Percentiles rank a stretch among this genome's conserved stretches.
These are phyloP conservation scores for Polypedilum vanderplanki DNA, from an alignment of 1,140 invertebrate species.

Conservation along the genomic window DNA sequence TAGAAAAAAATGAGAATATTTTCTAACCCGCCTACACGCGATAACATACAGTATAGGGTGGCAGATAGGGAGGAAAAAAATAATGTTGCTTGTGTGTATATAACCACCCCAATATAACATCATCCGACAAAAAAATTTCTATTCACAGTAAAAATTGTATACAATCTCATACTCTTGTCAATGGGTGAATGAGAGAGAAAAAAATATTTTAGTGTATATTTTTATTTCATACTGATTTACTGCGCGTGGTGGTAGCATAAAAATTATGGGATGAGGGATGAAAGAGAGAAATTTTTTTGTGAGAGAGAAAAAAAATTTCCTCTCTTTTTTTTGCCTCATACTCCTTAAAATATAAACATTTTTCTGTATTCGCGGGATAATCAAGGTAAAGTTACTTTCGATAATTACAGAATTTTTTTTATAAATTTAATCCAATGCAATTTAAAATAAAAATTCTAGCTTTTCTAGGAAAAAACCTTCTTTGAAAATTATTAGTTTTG, in stretches of 20 bases:
- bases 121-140: background rate
- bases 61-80: too few relatives aligned
- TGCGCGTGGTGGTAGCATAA: background rate
- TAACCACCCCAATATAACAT: background rate
- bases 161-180: background rate
- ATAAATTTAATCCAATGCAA: too few relatives aligned
- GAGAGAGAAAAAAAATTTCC: constrained; percentile 22
- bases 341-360: too few relatives aligned
- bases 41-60: background rate
- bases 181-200: too few relatives aligned
- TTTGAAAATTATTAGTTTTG: too few relatives aligned
- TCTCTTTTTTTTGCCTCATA: background rate
- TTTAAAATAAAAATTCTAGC: too few relatives aligned
- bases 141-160: too few relatives aligned
- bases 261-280: background rate
- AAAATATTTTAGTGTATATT: background rate
- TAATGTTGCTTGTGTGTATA: background rate
- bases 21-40: constrained; percentile 27
- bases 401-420: too few relatives aligned
- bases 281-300: too few relatives aligned
- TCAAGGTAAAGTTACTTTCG: too few relatives aligned
- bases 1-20: background rate
- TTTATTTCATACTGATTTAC: background rate
- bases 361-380: background rate
- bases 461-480: too few relatives aligned